A percentile compares a stretch with the other conserved stretches of the same genome.
Evolutionary conservation across 2,888 invertebrate species (phyloP).

Genomic region (Luperina nickerlii): DNA sequence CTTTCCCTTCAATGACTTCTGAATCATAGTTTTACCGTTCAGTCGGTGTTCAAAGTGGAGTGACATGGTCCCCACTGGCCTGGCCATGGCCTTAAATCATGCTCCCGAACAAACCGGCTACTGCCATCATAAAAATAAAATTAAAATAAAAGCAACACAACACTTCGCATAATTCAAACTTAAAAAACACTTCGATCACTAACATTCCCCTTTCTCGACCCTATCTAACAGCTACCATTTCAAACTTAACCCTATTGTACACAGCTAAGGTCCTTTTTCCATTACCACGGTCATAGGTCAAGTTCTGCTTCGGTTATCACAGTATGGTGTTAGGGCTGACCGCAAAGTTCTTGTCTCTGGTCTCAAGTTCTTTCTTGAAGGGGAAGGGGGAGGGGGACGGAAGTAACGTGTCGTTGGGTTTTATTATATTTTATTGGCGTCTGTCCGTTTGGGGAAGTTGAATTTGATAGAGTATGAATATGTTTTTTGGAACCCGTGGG

Average conservation of each 20-base stretch:
- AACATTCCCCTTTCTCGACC: conserved; percentile 38
- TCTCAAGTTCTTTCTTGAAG: conserved; percentile 76
- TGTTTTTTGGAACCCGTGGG: conserved; percentile 1
- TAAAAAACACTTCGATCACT: conserved; percentile 40
- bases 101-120: background rate
- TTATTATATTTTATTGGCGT: conserved; percentile 80
- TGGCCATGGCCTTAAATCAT: conserved; percentile 1
- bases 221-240: conserved; percentile 7
- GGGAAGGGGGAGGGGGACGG: conserved; percentile 76
- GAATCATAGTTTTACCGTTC: background rate
- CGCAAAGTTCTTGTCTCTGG: conserved; percentile 72
- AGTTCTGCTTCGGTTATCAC: conserved; percentile 71
- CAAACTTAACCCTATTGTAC: conserved; percentile 12
- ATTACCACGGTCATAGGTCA: conserved; percentile 37
- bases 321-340: conserved; percentile 70
- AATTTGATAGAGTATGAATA: conserved; percentile 46
- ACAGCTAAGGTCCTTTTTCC: background rate
- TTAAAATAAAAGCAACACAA: conserved; percentile 33
- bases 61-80: background rate
- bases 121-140: conserved; percentile 10
- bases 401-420: conserved; percentile 85
- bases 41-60: background rate
- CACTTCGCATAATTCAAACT: conserved; percentile 57
- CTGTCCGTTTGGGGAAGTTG: conserved; percentile 64
- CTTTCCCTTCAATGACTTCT: background rate